Conservation (phyloP, 2,113 vertebrate species). For the Falco punctatus region DNA sequence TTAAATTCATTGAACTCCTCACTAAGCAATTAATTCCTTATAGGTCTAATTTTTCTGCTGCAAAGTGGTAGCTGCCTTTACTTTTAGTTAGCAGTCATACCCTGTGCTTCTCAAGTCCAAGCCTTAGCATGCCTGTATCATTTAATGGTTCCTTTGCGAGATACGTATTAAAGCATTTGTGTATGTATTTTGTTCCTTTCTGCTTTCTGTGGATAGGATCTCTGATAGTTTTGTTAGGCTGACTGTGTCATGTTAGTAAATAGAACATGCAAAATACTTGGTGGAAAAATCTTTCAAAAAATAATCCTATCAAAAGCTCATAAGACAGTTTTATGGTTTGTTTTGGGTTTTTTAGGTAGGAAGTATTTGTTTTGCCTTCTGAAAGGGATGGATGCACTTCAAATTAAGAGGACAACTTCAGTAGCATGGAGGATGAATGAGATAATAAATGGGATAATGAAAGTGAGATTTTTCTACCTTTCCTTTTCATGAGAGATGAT, state of each 20-base stretch:
- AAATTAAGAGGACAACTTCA: not conserved
- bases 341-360: not conserved
- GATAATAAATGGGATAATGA: not conserved
- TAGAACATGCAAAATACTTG: not conserved
- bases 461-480: not conserved
- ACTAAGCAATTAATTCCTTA: slow-evolving; percentile 8
- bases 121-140: not conserved
- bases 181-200: not conserved
- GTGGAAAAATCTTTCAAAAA: not conserved
- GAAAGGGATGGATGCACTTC: not conserved
- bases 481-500: not conserved
- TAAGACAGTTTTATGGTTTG: not conserved
- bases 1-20: slow-evolving; percentile 11
- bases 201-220: not conserved
- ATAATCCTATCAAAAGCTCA: not conserved
- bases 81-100: not conserved
- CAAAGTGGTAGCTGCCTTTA: not conserved
- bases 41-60: slow-evolving; percentile 15
- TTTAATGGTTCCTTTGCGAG: not conserved
- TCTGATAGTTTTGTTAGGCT: not conserved
- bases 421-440: not conserved
- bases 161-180: not conserved
- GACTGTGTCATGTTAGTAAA: not conserved
- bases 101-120: not conserved
- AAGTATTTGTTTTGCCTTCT: not conserved